phyloP scores from a whole-genome alignment of 2,113 vertebrate species.

The Australoheros scitulus region DNA sequence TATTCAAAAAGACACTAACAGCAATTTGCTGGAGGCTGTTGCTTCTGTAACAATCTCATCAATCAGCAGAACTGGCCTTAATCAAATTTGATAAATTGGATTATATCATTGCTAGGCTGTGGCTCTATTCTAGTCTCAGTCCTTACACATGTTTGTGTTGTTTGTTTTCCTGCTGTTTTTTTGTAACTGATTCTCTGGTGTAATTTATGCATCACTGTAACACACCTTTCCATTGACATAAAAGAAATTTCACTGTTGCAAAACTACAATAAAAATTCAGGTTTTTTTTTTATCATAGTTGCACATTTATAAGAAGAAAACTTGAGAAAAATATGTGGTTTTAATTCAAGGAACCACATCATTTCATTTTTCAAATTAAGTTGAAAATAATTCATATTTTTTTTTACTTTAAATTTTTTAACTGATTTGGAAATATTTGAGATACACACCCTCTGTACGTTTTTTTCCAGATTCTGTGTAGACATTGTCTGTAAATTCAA shows the following conservation, averaged over 20 bases:
- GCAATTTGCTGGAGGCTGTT: slow-evolving; percentile 17
- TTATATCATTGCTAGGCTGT: slow-evolving; percentile 1
- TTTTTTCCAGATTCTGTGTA: no score
- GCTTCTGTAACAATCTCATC: slow-evolving; percentile 35
- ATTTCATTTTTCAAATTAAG: not conserved
- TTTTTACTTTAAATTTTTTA: not conserved
- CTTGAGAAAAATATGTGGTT: no score
- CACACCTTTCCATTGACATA: not conserved
- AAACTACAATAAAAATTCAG: not conserved
- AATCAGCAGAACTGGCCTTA: slow-evolving; percentile 37
- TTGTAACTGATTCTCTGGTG: not conserved
- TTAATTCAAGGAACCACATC: no score
- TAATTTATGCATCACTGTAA: not conserved
- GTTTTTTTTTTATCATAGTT: no score
- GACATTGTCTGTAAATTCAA: no score
- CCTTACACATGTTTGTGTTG: not conserved
- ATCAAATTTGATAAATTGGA: slow-evolving; percentile 32
- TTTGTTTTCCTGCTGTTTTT: not conserved
- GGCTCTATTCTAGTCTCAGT: not conserved
- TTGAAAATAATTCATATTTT: not conserved
- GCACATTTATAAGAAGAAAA: no score
- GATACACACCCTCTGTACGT: no score
- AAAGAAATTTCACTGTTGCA: not conserved
- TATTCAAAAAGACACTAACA: slow-evolving; percentile 1
- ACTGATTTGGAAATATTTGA: no score